These are phyloP conservation scores for Kryphioiulus occultus DNA, from an alignment of 2,888 invertebrate genomes.

Conservation along the genomic window DNA sequence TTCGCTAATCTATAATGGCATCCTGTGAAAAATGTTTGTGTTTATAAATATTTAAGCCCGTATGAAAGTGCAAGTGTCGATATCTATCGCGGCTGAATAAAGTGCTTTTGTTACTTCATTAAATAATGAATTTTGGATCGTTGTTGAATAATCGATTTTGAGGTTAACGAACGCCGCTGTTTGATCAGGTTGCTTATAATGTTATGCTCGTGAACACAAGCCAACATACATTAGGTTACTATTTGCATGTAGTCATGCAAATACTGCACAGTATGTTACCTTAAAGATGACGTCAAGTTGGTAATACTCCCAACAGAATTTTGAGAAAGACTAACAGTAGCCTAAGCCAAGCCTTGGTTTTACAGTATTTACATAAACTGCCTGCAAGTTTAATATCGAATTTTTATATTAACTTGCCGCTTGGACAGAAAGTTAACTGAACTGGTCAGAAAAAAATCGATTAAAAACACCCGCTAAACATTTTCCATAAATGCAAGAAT, in stretches of 20 bases:
- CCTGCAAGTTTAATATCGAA: background rate
- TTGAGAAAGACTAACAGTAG: background rate
- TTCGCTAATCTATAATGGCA: background rate
- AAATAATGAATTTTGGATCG: background rate
- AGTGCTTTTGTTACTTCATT: background rate
- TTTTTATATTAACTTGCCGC: background rate
- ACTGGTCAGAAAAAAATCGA: too few relatives aligned
- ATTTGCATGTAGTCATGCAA: background rate
- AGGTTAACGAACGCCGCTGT: conserved; percentile 27
- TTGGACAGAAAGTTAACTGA: too few relatives aligned
- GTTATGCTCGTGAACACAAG: background rate
- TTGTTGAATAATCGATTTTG: background rate
- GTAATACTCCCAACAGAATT: too few relatives aligned
- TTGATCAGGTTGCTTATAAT: background rate
- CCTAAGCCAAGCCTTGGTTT: background rate
- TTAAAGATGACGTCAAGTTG: too few relatives aligned
- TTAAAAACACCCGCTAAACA: too few relatives aligned
- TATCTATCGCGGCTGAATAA: background rate
- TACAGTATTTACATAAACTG: background rate
- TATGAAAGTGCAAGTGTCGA: background rate
- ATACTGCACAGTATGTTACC: background rate
- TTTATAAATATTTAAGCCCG: background rate
- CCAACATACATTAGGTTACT: background rate
- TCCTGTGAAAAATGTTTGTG: background rate
- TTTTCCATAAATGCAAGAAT: too few relatives aligned